Evolutionary conservation across 2,888 invertebrate species (phyloP).

Genomic region (Hypomecis punctinalis): DNA sequence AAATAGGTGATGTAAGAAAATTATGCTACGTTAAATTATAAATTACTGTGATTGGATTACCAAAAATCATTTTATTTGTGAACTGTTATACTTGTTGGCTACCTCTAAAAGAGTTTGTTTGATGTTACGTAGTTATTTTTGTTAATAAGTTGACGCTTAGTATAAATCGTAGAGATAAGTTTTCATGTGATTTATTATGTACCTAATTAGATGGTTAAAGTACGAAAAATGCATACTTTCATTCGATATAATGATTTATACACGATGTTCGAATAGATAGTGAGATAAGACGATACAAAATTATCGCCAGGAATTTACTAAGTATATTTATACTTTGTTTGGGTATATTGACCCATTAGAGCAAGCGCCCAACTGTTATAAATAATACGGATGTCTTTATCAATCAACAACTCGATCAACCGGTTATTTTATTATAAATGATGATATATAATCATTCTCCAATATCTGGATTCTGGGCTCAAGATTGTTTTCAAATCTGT

Average conservation of each 20-base stretch:
- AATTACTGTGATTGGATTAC: constrained; percentile 9
- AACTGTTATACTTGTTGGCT: constrained; percentile 21
- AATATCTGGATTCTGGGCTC: too few species aligned
- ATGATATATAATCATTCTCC: too few species aligned
- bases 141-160: constrained; percentile 1
- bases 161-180: not conserved
- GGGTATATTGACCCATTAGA: too few species aligned
- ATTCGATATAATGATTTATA: not conserved
- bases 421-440: too few species aligned
- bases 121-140: constrained; percentile 9
- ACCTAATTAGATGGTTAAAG: not conserved
- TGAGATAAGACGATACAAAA: too few species aligned
- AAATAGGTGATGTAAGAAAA: not conserved
- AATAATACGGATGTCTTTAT: too few species aligned
- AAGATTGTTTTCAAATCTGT: too few species aligned
- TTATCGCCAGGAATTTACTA: too few species aligned
- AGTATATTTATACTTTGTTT: too few species aligned
- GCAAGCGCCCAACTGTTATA: too few species aligned
- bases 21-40: not conserved
- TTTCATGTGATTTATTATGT: constrained; percentile 18
- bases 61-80: constrained; percentile 15
- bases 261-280: too few species aligned
- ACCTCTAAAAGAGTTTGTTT: constrained; percentile 29
- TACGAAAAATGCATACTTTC: not conserved
- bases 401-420: too few species aligned